These are phyloP conservation scores for Bagarius yarrelli DNA, from an alignment of 2,113 vertebrate species.

Conservation along the genomic window DNA sequence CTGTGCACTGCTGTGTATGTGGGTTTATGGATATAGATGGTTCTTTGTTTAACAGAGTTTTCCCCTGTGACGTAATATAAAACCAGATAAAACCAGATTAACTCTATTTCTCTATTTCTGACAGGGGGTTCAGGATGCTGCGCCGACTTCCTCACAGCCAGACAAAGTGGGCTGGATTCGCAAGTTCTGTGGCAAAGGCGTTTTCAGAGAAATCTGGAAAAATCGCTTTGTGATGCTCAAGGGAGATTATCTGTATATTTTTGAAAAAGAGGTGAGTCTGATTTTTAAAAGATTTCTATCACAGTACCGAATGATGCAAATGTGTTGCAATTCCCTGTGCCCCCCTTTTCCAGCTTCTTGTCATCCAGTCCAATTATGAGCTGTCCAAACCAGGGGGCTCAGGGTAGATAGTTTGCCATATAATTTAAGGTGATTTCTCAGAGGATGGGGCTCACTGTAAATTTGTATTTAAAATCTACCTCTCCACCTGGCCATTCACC, in stretches of 20 bases:
- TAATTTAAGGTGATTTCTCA: not conserved
- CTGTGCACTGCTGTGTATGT: not conserved
- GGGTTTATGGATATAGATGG: not conserved
- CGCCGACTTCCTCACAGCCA: constrained; percentile 66
- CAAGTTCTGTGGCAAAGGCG: constrained; percentile 92
- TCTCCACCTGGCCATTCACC: not conserved
- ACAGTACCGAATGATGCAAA: not conserved
- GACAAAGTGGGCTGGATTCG: constrained; percentile 95
- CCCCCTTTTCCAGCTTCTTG: not conserved
- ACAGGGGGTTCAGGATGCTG: constrained; percentile 82
- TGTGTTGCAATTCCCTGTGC: not conserved
- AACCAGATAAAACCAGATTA: too few species aligned
- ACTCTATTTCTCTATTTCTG: constrained; percentile 7
- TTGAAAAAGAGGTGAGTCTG: constrained; percentile 85
- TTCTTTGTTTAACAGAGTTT: not conserved
- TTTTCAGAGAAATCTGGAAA: constrained; percentile 95
- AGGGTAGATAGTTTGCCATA: not conserved
- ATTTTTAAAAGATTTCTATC: not conserved
- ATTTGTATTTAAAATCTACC: not conserved
- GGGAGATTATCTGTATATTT: constrained; percentile 87
- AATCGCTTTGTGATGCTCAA: constrained; percentile 87
- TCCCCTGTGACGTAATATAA: constrained; percentile 26
- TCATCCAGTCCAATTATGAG: not conserved
- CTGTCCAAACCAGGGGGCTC: not conserved
- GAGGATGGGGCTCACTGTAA: not conserved